Conservation (phyloP, 1,140 invertebrate genomes). For the Danaus melanippus region DNA sequence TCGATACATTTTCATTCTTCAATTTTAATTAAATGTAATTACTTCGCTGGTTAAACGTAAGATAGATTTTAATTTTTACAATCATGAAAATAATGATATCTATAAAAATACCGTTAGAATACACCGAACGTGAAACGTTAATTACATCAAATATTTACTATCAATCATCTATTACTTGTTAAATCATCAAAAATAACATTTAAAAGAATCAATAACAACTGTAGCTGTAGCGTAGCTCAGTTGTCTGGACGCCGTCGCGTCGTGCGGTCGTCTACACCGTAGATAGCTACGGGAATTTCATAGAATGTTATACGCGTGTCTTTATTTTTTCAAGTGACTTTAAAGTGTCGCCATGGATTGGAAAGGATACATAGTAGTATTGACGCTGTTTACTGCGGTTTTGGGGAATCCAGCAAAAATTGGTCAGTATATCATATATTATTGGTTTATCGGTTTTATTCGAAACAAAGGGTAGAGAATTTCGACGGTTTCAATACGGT, state of each 20-base stretch:
- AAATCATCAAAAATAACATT: conserved; percentile 67
- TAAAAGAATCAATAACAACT: conserved; percentile 67
- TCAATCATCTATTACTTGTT: conserved; percentile 32
- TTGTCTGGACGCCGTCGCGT: conserved; percentile 44
- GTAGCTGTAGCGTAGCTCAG: conserved; percentile 42
- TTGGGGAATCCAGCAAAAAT: conserved; percentile 56
- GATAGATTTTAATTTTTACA: too few relatives aligned
- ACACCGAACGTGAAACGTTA: too few relatives aligned
- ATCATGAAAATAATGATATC: too few relatives aligned
- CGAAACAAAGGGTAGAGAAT: conserved; percentile 11
- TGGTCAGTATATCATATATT: conserved; percentile 39
- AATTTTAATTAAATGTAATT: too few relatives aligned
- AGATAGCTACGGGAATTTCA: conserved; percentile 28
- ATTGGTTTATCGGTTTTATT: conserved; percentile 13
- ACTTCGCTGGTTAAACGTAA: too few relatives aligned
- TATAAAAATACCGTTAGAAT: too few relatives aligned
- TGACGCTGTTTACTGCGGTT: conserved; percentile 18
- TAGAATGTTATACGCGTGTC: conserved; percentile 37
- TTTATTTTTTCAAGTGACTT: conserved; percentile 29
- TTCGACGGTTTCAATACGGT: conserved; percentile 1
- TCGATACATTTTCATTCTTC: too few relatives aligned
- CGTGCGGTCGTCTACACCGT: conserved; percentile 34
- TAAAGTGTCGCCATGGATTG: conserved; percentile 42
- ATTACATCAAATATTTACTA: too few relatives aligned
- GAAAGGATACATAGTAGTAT: conserved; percentile 28